phyloP scores from a whole-genome alignment of 2,888 invertebrate species.

The Entomobrya proxima region DNA sequence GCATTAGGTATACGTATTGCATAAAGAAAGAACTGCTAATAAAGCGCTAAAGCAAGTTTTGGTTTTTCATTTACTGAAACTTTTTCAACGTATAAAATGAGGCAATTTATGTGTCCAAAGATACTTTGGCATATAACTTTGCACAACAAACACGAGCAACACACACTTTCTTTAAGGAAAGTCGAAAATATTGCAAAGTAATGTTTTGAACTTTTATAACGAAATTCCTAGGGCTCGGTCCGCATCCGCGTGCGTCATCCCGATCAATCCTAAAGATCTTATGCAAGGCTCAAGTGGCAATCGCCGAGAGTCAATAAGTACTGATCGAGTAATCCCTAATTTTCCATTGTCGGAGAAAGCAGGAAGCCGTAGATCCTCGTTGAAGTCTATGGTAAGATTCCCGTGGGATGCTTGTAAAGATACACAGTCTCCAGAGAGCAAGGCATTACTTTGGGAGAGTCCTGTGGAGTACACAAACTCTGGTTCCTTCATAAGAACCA shows the following conservation, averaged over 20 bases:
- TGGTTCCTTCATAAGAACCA: conserved; percentile 66
- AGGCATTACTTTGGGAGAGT: conserved; percentile 55
- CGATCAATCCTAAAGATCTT: conserved; percentile 67
- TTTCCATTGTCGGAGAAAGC: conserved; percentile 58
- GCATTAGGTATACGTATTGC: too few species aligned
- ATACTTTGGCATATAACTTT: too few species aligned
- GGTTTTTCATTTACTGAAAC: too few species aligned
- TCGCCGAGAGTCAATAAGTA: conserved; percentile 68
- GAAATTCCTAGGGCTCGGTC: conserved; percentile 69
- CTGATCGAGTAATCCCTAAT: conserved; percentile 61
- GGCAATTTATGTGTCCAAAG: too few species aligned
- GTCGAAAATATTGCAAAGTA: background rate
- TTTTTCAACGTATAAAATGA: too few species aligned
- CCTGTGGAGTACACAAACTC: conserved; percentile 61
- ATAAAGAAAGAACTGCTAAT: too few species aligned
- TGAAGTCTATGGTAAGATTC: conserved; percentile 65
- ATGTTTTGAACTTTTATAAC: background rate
- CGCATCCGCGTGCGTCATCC: conserved; percentile 73
- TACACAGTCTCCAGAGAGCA: conserved; percentile 54
- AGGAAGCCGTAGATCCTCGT: conserved; percentile 66
- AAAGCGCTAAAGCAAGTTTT: too few species aligned
- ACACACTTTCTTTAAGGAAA: too few species aligned
- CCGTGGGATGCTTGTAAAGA: conserved; percentile 64
- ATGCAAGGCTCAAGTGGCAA: conserved; percentile 52
- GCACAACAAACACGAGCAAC: too few species aligned